These are phyloP conservation scores for Marcusenius ussheri DNA, from an alignment of 2,113 vertebrate species.

Conservation along the genomic window DNA sequence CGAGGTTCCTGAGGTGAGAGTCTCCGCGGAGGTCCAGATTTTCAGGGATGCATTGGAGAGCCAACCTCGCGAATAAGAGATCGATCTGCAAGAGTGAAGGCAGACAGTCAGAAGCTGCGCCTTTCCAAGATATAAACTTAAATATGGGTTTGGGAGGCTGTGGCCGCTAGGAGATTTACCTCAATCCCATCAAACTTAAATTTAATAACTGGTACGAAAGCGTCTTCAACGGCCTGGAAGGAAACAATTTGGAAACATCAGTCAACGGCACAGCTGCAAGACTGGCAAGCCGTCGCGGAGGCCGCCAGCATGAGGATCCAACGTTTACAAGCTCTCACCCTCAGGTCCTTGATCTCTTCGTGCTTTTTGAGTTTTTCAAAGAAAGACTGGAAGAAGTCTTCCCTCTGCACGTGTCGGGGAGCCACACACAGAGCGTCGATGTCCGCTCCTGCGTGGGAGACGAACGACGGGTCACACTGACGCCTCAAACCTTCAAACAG, in stretches of 20 bases:
- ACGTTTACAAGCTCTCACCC: slow-evolving; percentile 60
- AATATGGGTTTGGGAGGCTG: background rate
- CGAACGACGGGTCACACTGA: background rate
- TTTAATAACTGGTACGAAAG: slow-evolving; percentile 95
- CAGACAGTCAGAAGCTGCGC: background rate
- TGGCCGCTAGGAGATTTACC: slow-evolving; percentile 55
- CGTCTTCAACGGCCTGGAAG: slow-evolving; percentile 87
- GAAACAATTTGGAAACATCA: background rate
- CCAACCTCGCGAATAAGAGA: slow-evolving; percentile 88
- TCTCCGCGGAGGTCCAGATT: slow-evolving; percentile 89
- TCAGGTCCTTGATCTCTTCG: slow-evolving; percentile 83
- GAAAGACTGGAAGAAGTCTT: slow-evolving; percentile 92
- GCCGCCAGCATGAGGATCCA: background rate
- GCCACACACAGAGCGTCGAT: slow-evolving; percentile 95
- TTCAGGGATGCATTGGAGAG: slow-evolving; percentile 80
- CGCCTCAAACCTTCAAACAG: background rate
- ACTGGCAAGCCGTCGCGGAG: no score
- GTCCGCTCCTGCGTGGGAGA: slow-evolving; percentile 77
- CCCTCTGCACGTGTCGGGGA: slow-evolving; percentile 86
- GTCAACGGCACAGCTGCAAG: background rate
- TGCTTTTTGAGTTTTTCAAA: slow-evolving; percentile 89
- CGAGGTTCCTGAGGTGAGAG: slow-evolving; percentile 79
- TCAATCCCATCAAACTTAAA: slow-evolving; percentile 95
- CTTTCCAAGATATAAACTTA: background rate
- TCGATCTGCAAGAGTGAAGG: slow-evolving; percentile 70